Conservation (phyloP, 2,797 vertebrate genomes). For the Sebastes matsubarae region DNA sequence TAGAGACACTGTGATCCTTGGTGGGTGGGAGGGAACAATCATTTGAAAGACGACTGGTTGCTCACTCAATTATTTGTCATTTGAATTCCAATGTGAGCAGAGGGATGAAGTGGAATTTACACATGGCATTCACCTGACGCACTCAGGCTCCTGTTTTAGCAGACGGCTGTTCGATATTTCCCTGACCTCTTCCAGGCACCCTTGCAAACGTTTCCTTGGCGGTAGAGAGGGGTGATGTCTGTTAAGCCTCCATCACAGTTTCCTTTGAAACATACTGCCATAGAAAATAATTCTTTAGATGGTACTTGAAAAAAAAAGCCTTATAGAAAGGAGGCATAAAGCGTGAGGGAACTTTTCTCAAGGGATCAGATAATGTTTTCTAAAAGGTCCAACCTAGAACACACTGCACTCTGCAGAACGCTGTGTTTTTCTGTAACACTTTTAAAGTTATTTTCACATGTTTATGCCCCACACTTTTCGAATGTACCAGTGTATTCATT, state of each 20-base stretch:
- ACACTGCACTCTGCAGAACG: conserved; percentile 18
- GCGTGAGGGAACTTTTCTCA: conserved; percentile 41
- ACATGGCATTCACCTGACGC: conserved; percentile 38
- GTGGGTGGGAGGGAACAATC: conserved; percentile 13
- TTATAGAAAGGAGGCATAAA: conserved; percentile 42
- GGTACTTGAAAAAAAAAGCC: conserved; percentile 44
- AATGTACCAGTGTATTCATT: conserved; percentile 5
- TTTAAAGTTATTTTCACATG: conserved; percentile 20
- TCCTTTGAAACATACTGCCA: conserved; percentile 56
- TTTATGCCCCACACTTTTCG: conserved; percentile 9
- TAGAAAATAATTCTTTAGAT: conserved; percentile 48
- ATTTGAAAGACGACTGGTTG: conserved; percentile 19
- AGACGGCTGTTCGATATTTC: conserved; percentile 53
- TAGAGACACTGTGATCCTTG: conserved; percentile 21
- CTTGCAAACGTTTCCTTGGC: conserved; percentile 50
- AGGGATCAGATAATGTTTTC: conserved; percentile 48
- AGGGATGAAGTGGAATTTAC: conserved; percentile 47
- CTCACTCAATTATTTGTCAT: conserved; percentile 51
- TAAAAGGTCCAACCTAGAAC: conserved; percentile 38
- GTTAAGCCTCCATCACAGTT: conserved; percentile 41
- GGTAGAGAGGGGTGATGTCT: conserved; percentile 36
- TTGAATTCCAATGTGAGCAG: conserved; percentile 37
- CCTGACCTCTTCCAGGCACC: conserved; percentile 56
- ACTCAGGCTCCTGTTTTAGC: conserved; percentile 41
- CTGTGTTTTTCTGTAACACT: conserved; percentile 10